Percentiles rank a stretch among this genome's conserved stretches.
phyloP scores from a whole-genome alignment of 2,888 invertebrate species.

The Caenorhabditis uteleia region DNA sequence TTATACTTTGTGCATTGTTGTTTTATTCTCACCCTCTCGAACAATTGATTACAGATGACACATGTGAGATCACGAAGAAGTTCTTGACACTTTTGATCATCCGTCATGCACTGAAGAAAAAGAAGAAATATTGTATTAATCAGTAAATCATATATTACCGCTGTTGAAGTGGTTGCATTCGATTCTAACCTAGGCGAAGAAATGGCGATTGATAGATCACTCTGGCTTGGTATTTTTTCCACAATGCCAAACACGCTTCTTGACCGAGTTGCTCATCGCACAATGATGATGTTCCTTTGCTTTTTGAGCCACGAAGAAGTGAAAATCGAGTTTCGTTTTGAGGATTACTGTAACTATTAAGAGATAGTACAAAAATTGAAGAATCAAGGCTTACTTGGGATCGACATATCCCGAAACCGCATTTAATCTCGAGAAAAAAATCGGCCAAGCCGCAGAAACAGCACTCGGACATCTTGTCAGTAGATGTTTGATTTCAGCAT shows the following conservation, averaged over 20 bases:
- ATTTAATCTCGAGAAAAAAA: slow-evolving; percentile 87
- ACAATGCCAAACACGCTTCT: slow-evolving; percentile 92
- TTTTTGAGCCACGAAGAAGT: slow-evolving; percentile 79
- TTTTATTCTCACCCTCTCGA: too few species aligned
- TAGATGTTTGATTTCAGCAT: slow-evolving; percentile 76
- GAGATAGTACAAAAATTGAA: not conserved
- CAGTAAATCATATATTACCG: too few species aligned
- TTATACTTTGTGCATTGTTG: too few species aligned
- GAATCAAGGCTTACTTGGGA: slow-evolving; percentile 72
- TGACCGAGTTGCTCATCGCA: slow-evolving; percentile 59
- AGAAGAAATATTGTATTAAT: too few species aligned
- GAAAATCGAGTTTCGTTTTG: slow-evolving; percentile 96
- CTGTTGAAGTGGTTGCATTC: too few species aligned
- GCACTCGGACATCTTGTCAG: slow-evolving; percentile 72
- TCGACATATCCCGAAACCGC: slow-evolving; percentile 91
- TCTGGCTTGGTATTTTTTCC: slow-evolving; percentile 77
- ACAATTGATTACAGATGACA: too few species aligned
- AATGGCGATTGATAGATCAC: too few species aligned
- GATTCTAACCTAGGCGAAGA: too few species aligned
- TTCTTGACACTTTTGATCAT: too few species aligned
- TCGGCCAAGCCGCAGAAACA: slow-evolving; percentile 91
- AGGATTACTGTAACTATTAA: slow-evolving; percentile 77
- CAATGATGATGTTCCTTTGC: slow-evolving; percentile 60
- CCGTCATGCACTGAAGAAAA: too few species aligned
- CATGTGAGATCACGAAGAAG: too few species aligned